Evolutionary conservation across 2,888 invertebrate species (phyloP).

Genomic region (Theretra japonica): DNA sequence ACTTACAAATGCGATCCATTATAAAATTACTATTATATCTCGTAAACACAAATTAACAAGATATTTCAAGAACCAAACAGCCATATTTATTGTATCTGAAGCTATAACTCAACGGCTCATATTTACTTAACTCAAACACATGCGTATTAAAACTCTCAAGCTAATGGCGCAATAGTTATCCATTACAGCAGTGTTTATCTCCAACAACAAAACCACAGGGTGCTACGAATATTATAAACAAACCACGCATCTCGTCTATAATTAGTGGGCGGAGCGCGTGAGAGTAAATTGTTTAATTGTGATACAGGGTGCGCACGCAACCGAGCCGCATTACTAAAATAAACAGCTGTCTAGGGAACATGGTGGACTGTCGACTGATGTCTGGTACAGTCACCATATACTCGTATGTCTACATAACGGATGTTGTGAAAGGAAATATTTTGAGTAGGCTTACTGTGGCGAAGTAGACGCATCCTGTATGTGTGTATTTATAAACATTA

Average conservation of each 20-base stretch:
- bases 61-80: background rate
- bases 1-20: background rate
- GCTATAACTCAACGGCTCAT: background rate
- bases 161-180: constrained; percentile 34
- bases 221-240: constrained; percentile 15
- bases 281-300: constrained; percentile 77
- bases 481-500: too few species aligned
- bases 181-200: constrained; percentile 13
- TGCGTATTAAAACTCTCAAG: constrained; percentile 7
- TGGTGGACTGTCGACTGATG: too few species aligned
- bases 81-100: background rate
- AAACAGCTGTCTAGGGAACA: constrained; percentile 56
- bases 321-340: constrained; percentile 62
- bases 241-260: constrained; percentile 35
- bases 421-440: constrained; percentile 51
- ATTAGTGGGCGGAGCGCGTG: constrained; percentile 62
- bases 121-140: constrained; percentile 7
- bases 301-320: constrained; percentile 61
- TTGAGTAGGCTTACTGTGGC: constrained; percentile 29
- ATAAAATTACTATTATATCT: too few species aligned
- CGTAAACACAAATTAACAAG: too few species aligned
- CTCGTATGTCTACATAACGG: constrained; percentile 49
- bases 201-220: constrained; percentile 20
- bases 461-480: background rate
- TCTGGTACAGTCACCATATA: constrained; percentile 45